A percentile compares a stretch with the other conserved stretches of the same genome.
Evolutionary conservation across 2,888 invertebrate species (phyloP).

Genomic region (Rugalucina vietnamica): DNA sequence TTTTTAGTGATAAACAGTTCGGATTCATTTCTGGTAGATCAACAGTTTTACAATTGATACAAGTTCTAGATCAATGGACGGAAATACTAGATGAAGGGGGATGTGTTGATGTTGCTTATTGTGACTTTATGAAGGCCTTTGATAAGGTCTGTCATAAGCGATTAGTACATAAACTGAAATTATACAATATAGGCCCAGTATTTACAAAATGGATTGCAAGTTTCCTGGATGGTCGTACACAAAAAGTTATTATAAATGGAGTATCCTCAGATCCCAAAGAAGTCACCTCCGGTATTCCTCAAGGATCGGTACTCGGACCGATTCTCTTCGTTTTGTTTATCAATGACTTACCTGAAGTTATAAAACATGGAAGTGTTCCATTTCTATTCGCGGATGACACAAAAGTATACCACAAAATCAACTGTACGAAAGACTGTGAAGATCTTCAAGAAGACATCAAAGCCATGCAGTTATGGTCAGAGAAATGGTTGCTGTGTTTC

Average conservation of each 20-base stretch:
- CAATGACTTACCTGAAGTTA: background rate
- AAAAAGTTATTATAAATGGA: background rate
- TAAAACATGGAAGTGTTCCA: background rate
- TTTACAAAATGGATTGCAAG: too few species aligned
- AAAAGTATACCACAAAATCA: background rate
- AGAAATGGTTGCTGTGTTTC: background rate
- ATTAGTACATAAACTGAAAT: too few species aligned
- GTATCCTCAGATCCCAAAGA: background rate
- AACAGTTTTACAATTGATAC: too few species aligned
- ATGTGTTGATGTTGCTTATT: too few species aligned
- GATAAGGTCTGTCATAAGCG: too few species aligned
- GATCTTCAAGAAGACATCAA: background rate
- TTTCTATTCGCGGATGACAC: background rate
- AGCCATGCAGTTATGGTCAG: background rate
- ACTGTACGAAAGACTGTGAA: background rate
- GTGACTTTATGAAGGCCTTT: too few species aligned
- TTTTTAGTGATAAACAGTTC: too few species aligned
- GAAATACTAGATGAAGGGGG: too few species aligned
- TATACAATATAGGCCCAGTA: too few species aligned
- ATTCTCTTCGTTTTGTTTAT: background rate
- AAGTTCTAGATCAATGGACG: too few species aligned
- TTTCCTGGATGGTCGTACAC: background rate
- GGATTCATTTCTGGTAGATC: too few species aligned
- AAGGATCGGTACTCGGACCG: background rate
- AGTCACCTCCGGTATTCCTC: background rate